A percentile compares a stretch with the other conserved stretches of the same genome.
Conservation (phyloP, 1,140 invertebrate species). For the Onthophagus taurus region DNA sequence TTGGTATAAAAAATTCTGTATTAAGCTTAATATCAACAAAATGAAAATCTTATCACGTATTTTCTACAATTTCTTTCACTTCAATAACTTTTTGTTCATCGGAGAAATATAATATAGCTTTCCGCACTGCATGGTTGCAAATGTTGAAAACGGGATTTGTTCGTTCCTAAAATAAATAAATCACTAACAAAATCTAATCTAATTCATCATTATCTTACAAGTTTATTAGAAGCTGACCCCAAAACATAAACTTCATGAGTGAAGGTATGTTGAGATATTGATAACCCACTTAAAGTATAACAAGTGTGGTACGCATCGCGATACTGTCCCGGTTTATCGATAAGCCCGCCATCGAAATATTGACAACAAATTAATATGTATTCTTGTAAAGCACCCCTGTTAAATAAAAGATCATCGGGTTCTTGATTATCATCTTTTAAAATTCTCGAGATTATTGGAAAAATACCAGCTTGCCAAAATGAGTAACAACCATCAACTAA, state of each 20-base stretch:
- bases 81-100: too few relatives aligned
- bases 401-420: slow-evolving; percentile 58
- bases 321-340: slow-evolving; percentile 90
- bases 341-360: slow-evolving; percentile 74
- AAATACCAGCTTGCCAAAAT: slow-evolving; percentile 94
- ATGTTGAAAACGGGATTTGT: too few relatives aligned
- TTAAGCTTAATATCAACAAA: too few relatives aligned
- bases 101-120: too few relatives aligned
- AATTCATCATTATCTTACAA: too few relatives aligned
- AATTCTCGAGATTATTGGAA: slow-evolving; percentile 49
- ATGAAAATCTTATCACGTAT: too few relatives aligned
- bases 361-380: slow-evolving; percentile 94
- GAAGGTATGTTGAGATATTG: slow-evolving; percentile 80
- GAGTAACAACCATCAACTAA: slow-evolving; percentile 97
- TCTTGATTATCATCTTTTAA: slow-evolving; percentile 20
- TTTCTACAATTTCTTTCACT: too few relatives aligned
- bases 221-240: slow-evolving; percentile 50
- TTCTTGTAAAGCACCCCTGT: slow-evolving; percentile 83
- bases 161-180: too few relatives aligned
- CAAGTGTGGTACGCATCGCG: slow-evolving; percentile 95
- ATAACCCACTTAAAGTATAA: slow-evolving; percentile 90
- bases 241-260: slow-evolving; percentile 43
- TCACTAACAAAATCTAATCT: too few relatives aligned
- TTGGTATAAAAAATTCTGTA: too few relatives aligned
- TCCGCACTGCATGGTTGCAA: too few relatives aligned